A percentile compares a stretch with the other conserved stretches of the same genome.
These are phyloP conservation scores for Cydia amplana DNA, from an alignment of 1,140 invertebrate species.

Conservation along the genomic window DNA sequence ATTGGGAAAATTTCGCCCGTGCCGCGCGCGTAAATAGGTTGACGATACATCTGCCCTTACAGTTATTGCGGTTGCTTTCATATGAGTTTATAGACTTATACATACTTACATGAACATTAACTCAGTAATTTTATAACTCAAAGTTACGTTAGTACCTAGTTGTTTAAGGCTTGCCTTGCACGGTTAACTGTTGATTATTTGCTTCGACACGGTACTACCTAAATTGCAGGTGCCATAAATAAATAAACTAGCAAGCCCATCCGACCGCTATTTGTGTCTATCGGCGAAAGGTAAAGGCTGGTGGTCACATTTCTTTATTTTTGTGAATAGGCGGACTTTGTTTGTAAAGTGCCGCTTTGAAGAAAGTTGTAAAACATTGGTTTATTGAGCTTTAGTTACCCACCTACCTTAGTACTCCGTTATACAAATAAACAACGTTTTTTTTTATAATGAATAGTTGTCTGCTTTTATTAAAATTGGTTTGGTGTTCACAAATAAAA, in stretches of 20 bases:
- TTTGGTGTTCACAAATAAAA: background rate
- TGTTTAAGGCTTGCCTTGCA: background rate
- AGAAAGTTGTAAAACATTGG: slow-evolving; percentile 25
- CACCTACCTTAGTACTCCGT: background rate
- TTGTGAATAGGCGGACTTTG: slow-evolving; percentile 26
- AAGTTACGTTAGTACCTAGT: background rate
- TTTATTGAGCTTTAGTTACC: slow-evolving; percentile 21
- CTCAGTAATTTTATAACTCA: too few species aligned
- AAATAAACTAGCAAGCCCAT: slow-evolving; percentile 26
- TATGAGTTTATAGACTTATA: too few species aligned
- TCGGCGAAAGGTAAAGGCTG: slow-evolving; percentile 30
- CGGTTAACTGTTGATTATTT: slow-evolving; percentile 22
- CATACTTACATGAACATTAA: too few species aligned
- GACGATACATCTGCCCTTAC: too few species aligned
- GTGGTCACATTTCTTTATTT: slow-evolving; percentile 31
- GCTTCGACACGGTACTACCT: slow-evolving; percentile 18
- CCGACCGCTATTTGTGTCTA: slow-evolving; percentile 28
- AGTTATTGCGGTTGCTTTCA: too few species aligned
- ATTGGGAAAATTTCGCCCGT: too few species aligned
- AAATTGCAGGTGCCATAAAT: slow-evolving; percentile 31
- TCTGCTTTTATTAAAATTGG: background rate
- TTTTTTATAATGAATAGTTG: background rate
- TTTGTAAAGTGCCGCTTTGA: slow-evolving; percentile 17
- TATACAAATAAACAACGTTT: slow-evolving; percentile 1
- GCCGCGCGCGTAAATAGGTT: too few species aligned